A percentile compares a stretch with the other conserved stretches of the same genome.
Conservation (phyloP, 2,113 vertebrate genomes). For the Entelurus aequoreus region DNA sequence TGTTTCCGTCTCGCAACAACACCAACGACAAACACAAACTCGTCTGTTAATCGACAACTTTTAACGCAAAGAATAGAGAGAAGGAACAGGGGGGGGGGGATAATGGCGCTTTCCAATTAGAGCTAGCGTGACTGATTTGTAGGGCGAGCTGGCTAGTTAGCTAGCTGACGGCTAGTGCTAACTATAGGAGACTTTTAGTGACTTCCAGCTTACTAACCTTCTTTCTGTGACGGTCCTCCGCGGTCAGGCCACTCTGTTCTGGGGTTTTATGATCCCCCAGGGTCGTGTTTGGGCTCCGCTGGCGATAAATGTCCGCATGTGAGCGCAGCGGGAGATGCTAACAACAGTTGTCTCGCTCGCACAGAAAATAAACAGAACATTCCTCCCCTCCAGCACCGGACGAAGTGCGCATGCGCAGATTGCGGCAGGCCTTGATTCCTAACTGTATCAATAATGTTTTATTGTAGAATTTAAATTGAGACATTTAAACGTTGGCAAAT, state of each 20-base stretch:
- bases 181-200: conserved; percentile 5
- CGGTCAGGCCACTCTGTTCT: not conserved
- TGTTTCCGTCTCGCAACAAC: not conserved
- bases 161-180: conserved; percentile 35
- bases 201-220: conserved; percentile 24
- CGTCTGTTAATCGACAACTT: conserved; percentile 20
- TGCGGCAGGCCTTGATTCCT: no score
- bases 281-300: not conserved
- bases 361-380: conserved; percentile 60
- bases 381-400: not conserved
- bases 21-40: not conserved
- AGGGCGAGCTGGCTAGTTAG: conserved; percentile 9
- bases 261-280: not conserved
- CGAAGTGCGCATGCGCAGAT: not conserved
- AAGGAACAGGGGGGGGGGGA: not conserved
- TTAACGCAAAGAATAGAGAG: not conserved
- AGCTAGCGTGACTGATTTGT: conserved; percentile 10
- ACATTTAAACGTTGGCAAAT: no score
- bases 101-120: not conserved
- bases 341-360: conserved; percentile 2
- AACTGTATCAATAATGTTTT: no score
- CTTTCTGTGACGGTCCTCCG: not conserved
- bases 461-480: no score
- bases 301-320: not conserved
- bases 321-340: not conserved